phyloP scores from a whole-genome alignment of 2,113 vertebrate species.

The Pogonocichla stellata region DNA sequence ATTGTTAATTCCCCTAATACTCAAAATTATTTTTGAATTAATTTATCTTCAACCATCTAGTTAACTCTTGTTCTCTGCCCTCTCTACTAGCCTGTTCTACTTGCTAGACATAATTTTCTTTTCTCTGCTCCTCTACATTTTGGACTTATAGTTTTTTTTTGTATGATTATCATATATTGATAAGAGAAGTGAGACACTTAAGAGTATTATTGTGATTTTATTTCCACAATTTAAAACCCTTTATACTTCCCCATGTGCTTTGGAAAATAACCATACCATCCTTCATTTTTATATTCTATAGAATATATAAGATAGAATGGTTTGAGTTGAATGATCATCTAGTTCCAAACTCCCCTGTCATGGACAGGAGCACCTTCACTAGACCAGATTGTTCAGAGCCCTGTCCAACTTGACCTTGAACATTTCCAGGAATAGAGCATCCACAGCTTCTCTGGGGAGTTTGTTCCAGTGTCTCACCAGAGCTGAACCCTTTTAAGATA shows the following conservation, averaged over 20 bases:
- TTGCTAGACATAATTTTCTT: background rate
- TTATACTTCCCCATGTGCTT: background rate
- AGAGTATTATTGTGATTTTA: background rate
- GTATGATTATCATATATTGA: background rate
- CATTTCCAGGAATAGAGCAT: background rate
- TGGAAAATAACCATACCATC: background rate
- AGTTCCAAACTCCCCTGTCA: background rate
- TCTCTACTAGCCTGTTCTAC: background rate
- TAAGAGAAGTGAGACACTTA: background rate
- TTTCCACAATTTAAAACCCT: background rate
- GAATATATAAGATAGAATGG: background rate
- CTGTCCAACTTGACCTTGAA: background rate
- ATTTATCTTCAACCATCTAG: background rate
- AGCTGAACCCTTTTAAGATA: background rate
- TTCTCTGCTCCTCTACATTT: background rate
- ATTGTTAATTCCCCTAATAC: background rate
- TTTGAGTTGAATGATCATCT: background rate
- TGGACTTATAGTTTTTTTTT: background rate
- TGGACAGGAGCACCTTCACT: background rate
- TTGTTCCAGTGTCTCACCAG: background rate
- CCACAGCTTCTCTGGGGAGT: background rate
- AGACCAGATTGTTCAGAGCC: background rate
- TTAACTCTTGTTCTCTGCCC: background rate
- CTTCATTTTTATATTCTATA: background rate
- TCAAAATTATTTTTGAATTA: background rate